Conservation (phyloP, 2,113 vertebrate species). For the Tiliqua scincoides region DNA sequence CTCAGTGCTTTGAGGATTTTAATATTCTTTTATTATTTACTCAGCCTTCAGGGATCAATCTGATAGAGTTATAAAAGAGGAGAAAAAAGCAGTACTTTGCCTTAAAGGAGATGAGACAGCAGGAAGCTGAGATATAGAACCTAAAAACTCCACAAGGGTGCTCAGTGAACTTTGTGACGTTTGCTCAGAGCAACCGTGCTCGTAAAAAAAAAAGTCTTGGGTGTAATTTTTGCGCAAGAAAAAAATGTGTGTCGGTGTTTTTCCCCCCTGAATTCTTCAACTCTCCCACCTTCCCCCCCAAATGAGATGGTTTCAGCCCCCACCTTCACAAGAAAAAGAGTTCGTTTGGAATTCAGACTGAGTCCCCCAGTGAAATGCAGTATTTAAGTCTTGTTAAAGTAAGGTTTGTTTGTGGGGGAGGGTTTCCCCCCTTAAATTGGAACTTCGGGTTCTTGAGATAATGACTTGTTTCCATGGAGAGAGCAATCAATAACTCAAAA, state of each 20-base stretch:
- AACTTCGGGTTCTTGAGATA: not conserved
- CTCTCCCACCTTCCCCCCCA: not conserved
- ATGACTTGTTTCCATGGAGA: not conserved
- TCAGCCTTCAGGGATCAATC: not conserved
- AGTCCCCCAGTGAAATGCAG: fast-evolving
- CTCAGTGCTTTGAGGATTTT: not conserved
- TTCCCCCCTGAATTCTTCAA: too few relatives aligned
- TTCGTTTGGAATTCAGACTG: not conserved
- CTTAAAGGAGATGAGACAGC: not conserved
- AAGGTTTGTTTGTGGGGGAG: not conserved
- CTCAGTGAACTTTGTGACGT: not conserved
- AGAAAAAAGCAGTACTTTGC: not conserved
- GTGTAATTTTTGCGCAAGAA: not conserved
- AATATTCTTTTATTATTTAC: not conserved
- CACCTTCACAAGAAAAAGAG: not conserved
- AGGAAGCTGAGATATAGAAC: too few relatives aligned
- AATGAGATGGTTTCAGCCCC: not conserved
- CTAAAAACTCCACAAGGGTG: not conserved
- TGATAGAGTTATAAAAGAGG: not conserved
- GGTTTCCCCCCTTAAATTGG: conserved; percentile 11
- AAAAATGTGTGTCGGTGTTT: not conserved
- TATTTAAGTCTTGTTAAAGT: not conserved
- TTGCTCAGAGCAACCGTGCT: not conserved
- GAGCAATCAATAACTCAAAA: not conserved
- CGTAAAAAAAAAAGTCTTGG: not conserved